Percentiles rank a stretch among this genome's conserved stretches.
Conservation (phyloP, 1,140 invertebrate genomes). For the Ericerus pela region DNA sequence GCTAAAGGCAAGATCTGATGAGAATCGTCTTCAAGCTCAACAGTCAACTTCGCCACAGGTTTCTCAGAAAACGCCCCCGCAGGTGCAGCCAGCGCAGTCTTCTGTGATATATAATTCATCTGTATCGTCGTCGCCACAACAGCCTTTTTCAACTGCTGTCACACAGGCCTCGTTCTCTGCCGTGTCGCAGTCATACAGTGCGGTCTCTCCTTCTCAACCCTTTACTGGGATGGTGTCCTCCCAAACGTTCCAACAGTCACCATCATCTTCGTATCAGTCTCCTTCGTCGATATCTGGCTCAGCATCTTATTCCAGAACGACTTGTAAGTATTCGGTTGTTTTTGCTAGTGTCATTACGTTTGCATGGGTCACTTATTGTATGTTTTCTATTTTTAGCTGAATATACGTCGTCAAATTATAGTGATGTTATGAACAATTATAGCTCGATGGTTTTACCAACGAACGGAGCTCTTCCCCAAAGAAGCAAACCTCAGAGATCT, state of each 20-base stretch:
- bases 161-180: background rate
- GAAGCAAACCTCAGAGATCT: conserved; percentile 4
- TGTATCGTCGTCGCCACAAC: background rate
- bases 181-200: background rate
- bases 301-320: background rate
- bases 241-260: conserved; percentile 5
- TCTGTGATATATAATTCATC: conserved; percentile 11
- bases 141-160: background rate
- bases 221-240: background rate
- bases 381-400: background rate
- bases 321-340: background rate
- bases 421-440: conserved; percentile 5
- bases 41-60: background rate
- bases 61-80: background rate
- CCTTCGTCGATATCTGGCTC: background rate
- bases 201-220: background rate
- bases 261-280: background rate
- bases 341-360: background rate
- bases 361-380: background rate
- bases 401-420: background rate
- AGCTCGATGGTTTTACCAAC: background rate
- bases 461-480: background rate
- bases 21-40: background rate
- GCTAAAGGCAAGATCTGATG: background rate
- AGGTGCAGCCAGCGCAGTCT: background rate